These are phyloP conservation scores for Pseudopleuronectes americanus DNA, from an alignment of 2,797 vertebrate genomes.

Conservation along the genomic window DNA sequence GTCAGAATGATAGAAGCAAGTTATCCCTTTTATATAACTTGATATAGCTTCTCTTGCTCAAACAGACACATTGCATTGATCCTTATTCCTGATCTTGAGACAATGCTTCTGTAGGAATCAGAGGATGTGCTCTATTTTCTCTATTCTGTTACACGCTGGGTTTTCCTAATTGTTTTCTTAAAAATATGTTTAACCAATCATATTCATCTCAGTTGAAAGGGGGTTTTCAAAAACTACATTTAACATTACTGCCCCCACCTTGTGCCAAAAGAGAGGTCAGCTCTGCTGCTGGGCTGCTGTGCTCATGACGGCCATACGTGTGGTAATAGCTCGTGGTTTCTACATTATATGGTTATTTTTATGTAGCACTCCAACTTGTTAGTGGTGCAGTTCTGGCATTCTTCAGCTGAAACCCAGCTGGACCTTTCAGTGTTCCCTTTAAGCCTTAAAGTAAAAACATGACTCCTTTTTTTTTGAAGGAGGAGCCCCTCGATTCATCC, in stretches of 20 bases:
- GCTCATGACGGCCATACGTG: slow-evolving; percentile 52
- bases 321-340: slow-evolving; percentile 48
- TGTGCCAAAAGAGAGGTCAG: slow-evolving; percentile 73
- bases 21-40: neutral
- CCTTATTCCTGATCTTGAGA: slow-evolving; percentile 1
- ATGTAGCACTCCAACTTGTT: slow-evolving; percentile 24
- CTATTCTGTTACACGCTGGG: slow-evolving; percentile 2
- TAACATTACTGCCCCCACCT: slow-evolving; percentile 12
- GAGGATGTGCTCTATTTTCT: neutral
- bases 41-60: slow-evolving; percentile 13
- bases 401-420: slow-evolving; percentile 47
- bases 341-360: slow-evolving; percentile 45
- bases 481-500: slow-evolving; percentile 35
- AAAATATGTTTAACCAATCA: neutral
- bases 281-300: slow-evolving; percentile 23
- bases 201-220: slow-evolving; percentile 8
- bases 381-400: slow-evolving; percentile 50
- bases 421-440: slow-evolving; percentile 52
- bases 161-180: neutral
- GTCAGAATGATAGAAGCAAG: neutral
- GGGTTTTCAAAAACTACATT: slow-evolving; percentile 20
- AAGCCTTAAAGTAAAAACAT: slow-evolving; percentile 69
- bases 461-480: slow-evolving; percentile 37
- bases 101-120: neutral
- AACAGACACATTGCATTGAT: neutral